Base-by-base conservation (phyloP, 92 coral and sea anemone species). In the Zoanthus sansibaricus region DNA sequence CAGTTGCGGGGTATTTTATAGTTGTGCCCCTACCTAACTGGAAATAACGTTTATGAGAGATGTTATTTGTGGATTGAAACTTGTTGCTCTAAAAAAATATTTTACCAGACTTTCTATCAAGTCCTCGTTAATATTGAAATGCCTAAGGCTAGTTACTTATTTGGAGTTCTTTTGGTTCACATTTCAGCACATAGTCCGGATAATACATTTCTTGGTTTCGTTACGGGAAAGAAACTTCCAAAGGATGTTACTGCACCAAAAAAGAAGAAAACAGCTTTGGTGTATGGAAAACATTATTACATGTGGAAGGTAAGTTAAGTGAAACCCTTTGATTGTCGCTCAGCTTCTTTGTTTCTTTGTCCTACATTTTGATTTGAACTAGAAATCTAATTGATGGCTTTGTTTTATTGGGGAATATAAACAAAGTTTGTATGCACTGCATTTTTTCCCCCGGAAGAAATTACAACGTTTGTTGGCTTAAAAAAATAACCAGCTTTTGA, bases 101-200 rank as follows among this genome's bases (percentile, higher is more conserved):
- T 37, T 37, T 4, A 37, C 42, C 42, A 37, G 42, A 37, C 2
- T 37, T 37, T 37, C 42, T 37, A 37, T 37, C 42, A 37, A 37
- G 3, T 37, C 42, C 4, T 37, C 42, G 42, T 4, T 2, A 37
- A 37, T 37, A 37, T 37, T 37, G 42, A n/a, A 62, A 17, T 62
- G 9, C n/a, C n/a, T 2, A 58, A 17, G n/a, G 69, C 25, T n/a
- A 62, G 25, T n/a, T 11, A 79, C 16, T 79, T 33, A 18, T 33
- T 42, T 84, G 9, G 59, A 33, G 37, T 58, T 31, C 47, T 54
- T 31, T 9, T 70, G 1, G 48, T 14, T 69, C 21, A 7, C n/a
- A 18, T 82, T 48, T 9, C 86, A 97, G 99, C 99, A 31, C 99
- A 97, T 90, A 97, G 99, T 76, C 99, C 99, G 21, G 99, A 97